Conservation (phyloP, 2,888 invertebrate species). For the Pinctada fucata region DNA sequence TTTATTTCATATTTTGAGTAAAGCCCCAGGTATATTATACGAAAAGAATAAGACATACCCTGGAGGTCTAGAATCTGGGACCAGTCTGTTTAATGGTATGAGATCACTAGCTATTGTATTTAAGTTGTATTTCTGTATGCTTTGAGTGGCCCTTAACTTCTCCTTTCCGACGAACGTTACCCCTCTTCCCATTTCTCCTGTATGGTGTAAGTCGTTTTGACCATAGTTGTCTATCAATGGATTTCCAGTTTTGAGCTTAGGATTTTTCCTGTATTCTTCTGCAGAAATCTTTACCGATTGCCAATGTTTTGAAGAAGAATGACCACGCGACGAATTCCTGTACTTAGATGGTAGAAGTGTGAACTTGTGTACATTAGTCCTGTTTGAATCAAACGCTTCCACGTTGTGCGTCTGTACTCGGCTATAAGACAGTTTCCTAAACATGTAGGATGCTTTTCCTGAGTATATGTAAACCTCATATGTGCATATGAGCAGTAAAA, state of each 20-base stretch:
- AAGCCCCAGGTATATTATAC: no score
- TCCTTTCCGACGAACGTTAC: constrained; percentile 52
- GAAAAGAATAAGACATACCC: constrained; percentile 47
- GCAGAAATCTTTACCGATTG: constrained; percentile 36
- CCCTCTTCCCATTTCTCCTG: constrained; percentile 60
- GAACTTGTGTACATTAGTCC: background rate
- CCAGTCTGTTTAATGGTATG: constrained; percentile 63
- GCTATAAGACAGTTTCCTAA: background rate
- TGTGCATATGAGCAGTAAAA: constrained; percentile 31
- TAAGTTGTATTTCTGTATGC: constrained; percentile 50
- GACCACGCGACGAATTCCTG: background rate
- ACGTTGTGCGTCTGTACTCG: background rate
- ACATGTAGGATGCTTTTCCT: constrained; percentile 3
- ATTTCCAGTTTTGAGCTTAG: constrained; percentile 54
- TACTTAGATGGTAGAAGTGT: background rate
- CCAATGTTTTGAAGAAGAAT: background rate
- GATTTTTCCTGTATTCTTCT: constrained; percentile 49
- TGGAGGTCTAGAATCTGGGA: constrained; percentile 65
- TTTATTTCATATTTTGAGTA: no score
- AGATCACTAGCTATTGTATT: constrained; percentile 64
- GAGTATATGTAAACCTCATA: constrained; percentile 34
- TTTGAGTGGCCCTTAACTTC: constrained; percentile 35
- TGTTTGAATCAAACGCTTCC: background rate
- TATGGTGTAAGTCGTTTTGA: constrained; percentile 48
- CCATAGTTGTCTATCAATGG: constrained; percentile 61